Evolutionary conservation across 1,140 invertebrate species (phyloP).

Genomic region (Anoplophora glabripennis): DNA sequence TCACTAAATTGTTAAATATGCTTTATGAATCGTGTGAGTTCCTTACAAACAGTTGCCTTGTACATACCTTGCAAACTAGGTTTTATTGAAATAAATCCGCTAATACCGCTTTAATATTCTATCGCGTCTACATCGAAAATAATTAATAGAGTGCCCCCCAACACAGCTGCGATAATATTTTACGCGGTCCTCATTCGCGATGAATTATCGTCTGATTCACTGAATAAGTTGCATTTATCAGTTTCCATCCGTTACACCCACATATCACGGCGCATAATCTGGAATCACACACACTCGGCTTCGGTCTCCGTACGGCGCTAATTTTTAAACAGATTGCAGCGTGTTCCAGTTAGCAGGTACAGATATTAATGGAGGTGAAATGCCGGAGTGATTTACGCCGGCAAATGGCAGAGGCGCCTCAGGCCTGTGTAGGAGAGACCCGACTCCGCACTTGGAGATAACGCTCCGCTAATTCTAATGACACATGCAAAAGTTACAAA

Average conservation of each 20-base stretch:
- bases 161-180: constrained; percentile 16
- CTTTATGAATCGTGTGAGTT: too few species aligned
- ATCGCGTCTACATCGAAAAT: constrained; percentile 7
- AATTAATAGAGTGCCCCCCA: constrained; percentile 16
- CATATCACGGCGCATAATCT: constrained; percentile 26
- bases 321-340: constrained; percentile 20
- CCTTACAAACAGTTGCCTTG: too few species aligned
- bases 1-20: too few species aligned
- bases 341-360: constrained; percentile 32
- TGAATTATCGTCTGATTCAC: constrained; percentile 22
- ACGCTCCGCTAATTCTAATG: constrained; percentile 10
- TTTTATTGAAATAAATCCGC: too few species aligned
- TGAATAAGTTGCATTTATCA: constrained; percentile 28
- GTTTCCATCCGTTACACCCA: constrained; percentile 25
- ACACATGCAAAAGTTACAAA: constrained; percentile 16
- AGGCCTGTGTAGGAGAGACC: constrained; percentile 26
- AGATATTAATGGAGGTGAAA: constrained; percentile 31
- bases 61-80: too few species aligned
- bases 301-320: not conserved
- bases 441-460: constrained; percentile 1
- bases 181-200: constrained; percentile 19
- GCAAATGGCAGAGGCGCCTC: constrained; percentile 23
- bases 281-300: constrained; percentile 23
- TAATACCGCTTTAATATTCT: too few species aligned
- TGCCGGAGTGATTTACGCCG: constrained; percentile 25